Conservation (phyloP, 2,888 invertebrate species). For the Plusia festucae region DNA sequence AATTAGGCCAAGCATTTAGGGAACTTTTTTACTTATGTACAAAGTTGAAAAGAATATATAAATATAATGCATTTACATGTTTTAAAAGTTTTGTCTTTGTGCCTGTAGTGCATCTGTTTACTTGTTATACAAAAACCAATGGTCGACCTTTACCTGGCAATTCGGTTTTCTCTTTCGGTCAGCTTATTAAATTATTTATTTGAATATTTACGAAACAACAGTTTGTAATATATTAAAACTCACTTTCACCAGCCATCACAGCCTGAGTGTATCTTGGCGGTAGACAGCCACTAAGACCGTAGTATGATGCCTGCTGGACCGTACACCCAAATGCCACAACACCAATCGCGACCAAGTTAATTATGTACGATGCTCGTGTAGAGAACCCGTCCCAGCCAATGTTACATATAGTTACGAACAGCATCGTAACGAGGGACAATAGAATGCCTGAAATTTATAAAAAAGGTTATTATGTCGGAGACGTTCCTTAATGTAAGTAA, state of each 20-base stretch:
- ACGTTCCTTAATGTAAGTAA: too few species aligned
- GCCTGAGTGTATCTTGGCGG: slow-evolving; percentile 97
- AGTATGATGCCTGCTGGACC: slow-evolving; percentile 98
- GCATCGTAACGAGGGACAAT: slow-evolving; percentile 94
- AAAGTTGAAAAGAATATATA: background rate
- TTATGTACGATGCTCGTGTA: slow-evolving; percentile 93
- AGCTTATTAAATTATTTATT: too few species aligned
- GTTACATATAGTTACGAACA: slow-evolving; percentile 95
- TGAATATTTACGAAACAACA: background rate
- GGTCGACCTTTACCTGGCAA: too few species aligned
- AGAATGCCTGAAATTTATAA: slow-evolving; percentile 90
- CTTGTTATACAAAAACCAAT: too few species aligned
- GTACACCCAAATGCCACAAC: slow-evolving; percentile 96
- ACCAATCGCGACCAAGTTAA: slow-evolving; percentile 95
- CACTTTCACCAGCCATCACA: slow-evolving; percentile 98
- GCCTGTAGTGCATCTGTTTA: too few species aligned
- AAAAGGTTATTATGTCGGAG: too few species aligned
- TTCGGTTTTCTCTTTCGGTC: background rate
- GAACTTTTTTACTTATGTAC: background rate
- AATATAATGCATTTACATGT: too few species aligned
- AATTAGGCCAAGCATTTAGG: background rate
- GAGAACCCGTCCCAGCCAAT: slow-evolving; percentile 96
- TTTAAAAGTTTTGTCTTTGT: too few species aligned
- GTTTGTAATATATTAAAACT: slow-evolving; percentile 67
- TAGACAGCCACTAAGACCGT: slow-evolving; percentile 97